phyloP scores from a whole-genome alignment of 2,113 vertebrate genomes.

The Stigmatopora argus region DNA sequence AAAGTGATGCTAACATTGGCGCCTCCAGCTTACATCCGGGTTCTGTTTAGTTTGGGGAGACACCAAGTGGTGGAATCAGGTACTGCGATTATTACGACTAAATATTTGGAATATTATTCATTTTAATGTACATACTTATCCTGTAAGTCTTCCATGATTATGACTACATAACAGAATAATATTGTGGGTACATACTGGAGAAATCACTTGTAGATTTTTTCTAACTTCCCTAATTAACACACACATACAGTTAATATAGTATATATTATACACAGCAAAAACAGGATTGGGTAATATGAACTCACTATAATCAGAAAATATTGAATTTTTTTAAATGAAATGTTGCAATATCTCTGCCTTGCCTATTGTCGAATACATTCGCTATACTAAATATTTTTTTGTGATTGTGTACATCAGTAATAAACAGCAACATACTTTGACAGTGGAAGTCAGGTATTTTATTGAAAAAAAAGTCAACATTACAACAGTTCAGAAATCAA shows the following conservation, averaged over 20 bases:
- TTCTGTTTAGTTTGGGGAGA: rapidly evolving
- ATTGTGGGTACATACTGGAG: neutral
- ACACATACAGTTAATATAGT: no score
- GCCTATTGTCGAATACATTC: neutral
- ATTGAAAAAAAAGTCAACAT: conserved; percentile 25
- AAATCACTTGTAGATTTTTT: no score
- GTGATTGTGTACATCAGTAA: neutral
- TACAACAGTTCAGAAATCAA: conserved; percentile 69
- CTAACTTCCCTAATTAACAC: no score
- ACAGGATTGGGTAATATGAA: no score
- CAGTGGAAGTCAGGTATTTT: conserved; percentile 15
- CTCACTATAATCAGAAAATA: no score
- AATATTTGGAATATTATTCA: neutral
- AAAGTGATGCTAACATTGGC: conserved; percentile 18
- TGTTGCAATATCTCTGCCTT: no score
- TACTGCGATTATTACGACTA: neutral
- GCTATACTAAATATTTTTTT: neutral
- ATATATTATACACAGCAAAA: no score
- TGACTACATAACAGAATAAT: neutral
- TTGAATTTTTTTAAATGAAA: neutral
- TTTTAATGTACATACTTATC: neutral
- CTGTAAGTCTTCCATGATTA: neutral
- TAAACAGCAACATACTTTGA: neutral
- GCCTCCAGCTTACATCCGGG: conserved; percentile 30
- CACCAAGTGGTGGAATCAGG: neutral